Evolutionary conservation across 2,113 vertebrate genomes (phyloP), one percentile per base, ranked within the genome.

Genomic region (Onychostoma macrolepis): DNA sequence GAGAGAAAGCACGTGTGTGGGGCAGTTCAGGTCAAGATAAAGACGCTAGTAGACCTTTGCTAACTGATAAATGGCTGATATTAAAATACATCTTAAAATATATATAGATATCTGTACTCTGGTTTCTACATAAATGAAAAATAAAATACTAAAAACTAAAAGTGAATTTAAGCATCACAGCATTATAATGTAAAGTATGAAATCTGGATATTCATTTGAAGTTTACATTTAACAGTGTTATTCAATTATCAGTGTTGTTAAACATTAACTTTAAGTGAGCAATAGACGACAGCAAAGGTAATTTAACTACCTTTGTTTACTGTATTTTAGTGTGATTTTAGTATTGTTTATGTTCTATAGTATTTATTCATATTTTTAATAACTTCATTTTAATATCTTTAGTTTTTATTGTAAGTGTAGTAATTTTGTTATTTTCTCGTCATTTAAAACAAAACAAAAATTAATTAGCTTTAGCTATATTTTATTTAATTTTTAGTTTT

Each of bases 21-120:
- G 43, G 50, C 81, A 33, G n/a, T 26, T 19, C 65, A 71, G 63
- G 41, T 74, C 21, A 41, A 74, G 71, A 74, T 74, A 41, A 74
- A 10, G 21, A 41, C 24, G 21, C 71, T 74, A 41, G 71, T 74
- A 74, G 71, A 77, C 75, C 12, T 77, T 30, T 30, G 45, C 28
- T 56, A 72, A 38, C 26, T 78, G 33, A 38, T 72, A 72, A 77
- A 50, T 78, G 19, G 36, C 2, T 36, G 19, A 11, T 30, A 28
- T 21, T 45, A 48, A 48, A 28, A 45, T 45, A 10, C 9, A 45
- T 33, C 30, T 33, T 33, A 38, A 38, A 38, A 38, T 13, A 48
- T 48, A 48, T 13, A 48, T 48, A 50, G 48, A 50, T 17, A 26
- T 48, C 41, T 17, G 30, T 50, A 30, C 7, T 7, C 6, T 74